A percentile compares a stretch with the other conserved stretches of the same genome.
phyloP scores from a whole-genome alignment of 2,888 invertebrate genomes.

The Tipula unca region DNA sequence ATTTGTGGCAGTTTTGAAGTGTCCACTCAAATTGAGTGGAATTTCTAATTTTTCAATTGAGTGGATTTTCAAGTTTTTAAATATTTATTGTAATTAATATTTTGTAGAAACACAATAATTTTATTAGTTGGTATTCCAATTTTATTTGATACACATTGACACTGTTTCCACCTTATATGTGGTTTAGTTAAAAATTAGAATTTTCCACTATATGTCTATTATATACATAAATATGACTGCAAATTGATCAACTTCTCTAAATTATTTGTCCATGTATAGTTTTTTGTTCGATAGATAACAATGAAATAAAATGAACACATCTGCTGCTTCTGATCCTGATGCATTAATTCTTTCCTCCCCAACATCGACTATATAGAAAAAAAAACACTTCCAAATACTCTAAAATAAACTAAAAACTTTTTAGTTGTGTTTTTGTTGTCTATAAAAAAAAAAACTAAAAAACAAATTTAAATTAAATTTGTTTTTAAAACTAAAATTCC shows the following conservation, averaged over 20 bases:
- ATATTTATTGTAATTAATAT: no score
- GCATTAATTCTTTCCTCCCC: not conserved
- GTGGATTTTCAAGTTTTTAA: no score
- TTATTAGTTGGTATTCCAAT: no score
- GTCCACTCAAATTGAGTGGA: no score
- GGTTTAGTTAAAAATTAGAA: no score
- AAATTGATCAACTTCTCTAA: not conserved
- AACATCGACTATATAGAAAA: no score
- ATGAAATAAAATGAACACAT: not conserved
- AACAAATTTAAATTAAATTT: not conserved
- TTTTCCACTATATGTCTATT: not conserved
- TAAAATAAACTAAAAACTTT: constrained; percentile 4
- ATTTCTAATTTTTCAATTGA: no score
- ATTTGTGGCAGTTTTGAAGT: no score
- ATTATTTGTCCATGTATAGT: not conserved
- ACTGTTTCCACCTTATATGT: no score
- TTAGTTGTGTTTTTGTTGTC: not conserved
- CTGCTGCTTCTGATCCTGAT: not conserved
- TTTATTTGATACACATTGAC: no score
- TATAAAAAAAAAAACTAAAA: not conserved
- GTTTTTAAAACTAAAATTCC: not conserved
- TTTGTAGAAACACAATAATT: no score
- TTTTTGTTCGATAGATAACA: not conserved
- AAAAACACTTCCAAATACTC: not conserved
- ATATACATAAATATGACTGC: not conserved